These are phyloP conservation scores for Neopelma chrysocephalum DNA, from an alignment of 2,797 vertebrate genomes.

Conservation along the genomic window DNA sequence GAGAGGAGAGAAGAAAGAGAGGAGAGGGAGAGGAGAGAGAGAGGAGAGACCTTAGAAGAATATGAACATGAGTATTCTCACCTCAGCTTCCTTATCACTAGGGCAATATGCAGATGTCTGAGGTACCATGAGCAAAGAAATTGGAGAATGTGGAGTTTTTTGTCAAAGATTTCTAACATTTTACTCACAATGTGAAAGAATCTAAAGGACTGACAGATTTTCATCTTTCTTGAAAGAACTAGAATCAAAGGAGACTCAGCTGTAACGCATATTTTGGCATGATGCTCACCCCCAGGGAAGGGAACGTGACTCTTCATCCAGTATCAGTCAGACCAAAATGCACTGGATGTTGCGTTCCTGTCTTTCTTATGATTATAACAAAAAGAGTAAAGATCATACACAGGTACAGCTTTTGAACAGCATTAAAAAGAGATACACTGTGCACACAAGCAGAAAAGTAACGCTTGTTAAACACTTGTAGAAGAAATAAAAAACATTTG, in stretches of 20 bases:
- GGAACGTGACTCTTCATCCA: neutral
- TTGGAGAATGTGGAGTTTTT: neutral
- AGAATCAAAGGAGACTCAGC: neutral
- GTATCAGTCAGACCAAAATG: neutral
- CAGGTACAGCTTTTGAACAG: neutral
- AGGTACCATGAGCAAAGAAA: neutral
- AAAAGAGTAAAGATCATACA: neutral
- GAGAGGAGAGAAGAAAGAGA: no score
- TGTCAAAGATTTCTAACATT: neutral
- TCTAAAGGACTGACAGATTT: neutral
- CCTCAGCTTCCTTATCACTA: neutral
- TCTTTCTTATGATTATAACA: neutral
- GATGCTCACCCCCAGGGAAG: neutral
- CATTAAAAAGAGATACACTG: neutral
- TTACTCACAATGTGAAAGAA: neutral
- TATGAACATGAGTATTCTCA: neutral
- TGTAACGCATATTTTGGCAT: neutral
- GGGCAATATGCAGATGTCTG: neutral
- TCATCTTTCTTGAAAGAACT: neutral
- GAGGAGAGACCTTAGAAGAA: neutral
- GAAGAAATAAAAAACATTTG: neutral
- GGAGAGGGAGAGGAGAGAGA: no score
- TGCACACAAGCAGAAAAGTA: neutral
- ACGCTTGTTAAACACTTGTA: neutral
- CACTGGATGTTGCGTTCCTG: neutral